phyloP scores from a whole-genome alignment of 1,140 invertebrate species.

The Campoletis sonorensis region DNA sequence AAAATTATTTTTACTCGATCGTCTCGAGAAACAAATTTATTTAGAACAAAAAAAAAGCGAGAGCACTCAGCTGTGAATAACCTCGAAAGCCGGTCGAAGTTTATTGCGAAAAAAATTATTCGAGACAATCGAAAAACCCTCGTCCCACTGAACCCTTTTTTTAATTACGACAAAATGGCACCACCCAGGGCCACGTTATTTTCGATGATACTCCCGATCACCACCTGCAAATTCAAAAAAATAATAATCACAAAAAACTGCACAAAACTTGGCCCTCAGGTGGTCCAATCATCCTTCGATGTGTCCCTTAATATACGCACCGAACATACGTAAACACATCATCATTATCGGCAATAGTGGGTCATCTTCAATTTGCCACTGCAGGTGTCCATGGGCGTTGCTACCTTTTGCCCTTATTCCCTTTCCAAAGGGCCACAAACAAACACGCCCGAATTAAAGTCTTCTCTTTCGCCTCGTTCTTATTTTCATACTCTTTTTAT shows the following conservation, averaged over 20 bases:
- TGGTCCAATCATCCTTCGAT: not conserved
- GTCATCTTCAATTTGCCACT: conserved; percentile 38
- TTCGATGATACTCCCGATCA: not conserved
- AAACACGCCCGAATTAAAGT: conserved; percentile 18
- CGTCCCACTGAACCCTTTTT: not conserved
- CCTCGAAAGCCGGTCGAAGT: too few relatives aligned
- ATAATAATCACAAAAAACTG: not conserved
- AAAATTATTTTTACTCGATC: too few relatives aligned
- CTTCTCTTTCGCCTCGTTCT: not conserved
- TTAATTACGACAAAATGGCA: not conserved
- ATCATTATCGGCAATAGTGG: conserved; percentile 38
- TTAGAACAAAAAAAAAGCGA: too few relatives aligned
- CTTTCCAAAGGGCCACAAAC: not conserved
- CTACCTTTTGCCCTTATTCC: not conserved
- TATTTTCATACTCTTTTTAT: not conserved
- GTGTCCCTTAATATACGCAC: not conserved
- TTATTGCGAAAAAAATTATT: too few relatives aligned
- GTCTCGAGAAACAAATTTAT: too few relatives aligned
- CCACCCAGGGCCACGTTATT: not conserved
- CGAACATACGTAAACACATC: conserved; percentile 33
- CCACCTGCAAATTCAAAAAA: conserved; percentile 12
- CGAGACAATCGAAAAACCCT: too few relatives aligned
- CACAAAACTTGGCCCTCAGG: not conserved
- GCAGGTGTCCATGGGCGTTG: conserved; percentile 35
- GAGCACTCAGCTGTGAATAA: too few relatives aligned